Percentiles rank a stretch among this genome's conserved stretches.
These are phyloP conservation scores for Branchellion lobata DNA, from an alignment of 2,888 invertebrate species.

Conservation along the genomic window DNA sequence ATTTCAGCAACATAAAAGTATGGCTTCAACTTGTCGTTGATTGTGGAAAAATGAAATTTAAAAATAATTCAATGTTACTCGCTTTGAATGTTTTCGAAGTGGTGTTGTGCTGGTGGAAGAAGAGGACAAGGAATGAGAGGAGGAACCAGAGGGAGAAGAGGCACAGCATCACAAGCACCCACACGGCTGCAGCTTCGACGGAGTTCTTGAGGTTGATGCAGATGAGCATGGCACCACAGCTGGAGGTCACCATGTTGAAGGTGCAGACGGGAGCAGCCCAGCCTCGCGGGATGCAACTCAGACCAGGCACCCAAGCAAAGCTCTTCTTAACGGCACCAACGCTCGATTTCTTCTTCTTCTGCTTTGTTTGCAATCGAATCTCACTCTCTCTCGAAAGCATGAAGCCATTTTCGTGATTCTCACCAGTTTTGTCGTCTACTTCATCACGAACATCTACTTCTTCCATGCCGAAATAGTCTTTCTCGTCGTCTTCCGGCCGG, in stretches of 20 bases:
- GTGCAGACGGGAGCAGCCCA: conserved; percentile 72
- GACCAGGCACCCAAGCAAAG: conserved; percentile 74
- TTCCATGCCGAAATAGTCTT: conserved; percentile 54
- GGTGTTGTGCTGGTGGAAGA: neutral
- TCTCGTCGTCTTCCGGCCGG: conserved; percentile 62
- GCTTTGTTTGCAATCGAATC: too few relatives aligned
- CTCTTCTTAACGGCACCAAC: conserved; percentile 73
- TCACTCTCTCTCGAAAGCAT: neutral
- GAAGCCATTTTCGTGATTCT: neutral
- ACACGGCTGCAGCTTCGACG: conserved; percentile 68
- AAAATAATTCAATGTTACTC: too few relatives aligned
- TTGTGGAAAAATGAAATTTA: too few relatives aligned
- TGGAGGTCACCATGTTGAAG: conserved; percentile 67
- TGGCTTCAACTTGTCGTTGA: too few relatives aligned
- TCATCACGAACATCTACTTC: too few relatives aligned
- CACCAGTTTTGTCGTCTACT: too few relatives aligned
- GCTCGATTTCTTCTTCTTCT: conserved; percentile 55
- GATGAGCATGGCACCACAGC: conserved; percentile 62
- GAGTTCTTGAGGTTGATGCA: conserved; percentile 67
- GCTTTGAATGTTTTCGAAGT: neutral
- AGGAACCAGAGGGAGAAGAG: neutral
- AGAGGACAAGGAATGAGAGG: neutral
- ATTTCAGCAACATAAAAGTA: too few relatives aligned
- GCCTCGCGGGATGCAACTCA: conserved; percentile 65
- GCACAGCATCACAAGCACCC: conserved; percentile 66